Conservation (phyloP, 2,888 invertebrate genomes). For the Leucophora obtusa region DNA sequence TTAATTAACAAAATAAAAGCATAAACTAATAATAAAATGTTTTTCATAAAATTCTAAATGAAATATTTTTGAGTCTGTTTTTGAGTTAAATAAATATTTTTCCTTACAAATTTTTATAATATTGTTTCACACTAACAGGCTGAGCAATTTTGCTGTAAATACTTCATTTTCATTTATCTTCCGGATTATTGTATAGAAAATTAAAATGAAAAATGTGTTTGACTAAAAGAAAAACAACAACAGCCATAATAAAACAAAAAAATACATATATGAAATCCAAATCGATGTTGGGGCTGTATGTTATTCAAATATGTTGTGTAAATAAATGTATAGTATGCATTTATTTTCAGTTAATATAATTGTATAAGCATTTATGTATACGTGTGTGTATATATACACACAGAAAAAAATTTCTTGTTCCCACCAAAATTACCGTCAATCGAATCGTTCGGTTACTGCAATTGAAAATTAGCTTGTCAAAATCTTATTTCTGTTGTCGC, state of each 20-base stretch:
- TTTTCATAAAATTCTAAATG: too few relatives aligned
- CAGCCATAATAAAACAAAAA: not conserved
- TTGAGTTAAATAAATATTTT: too few relatives aligned
- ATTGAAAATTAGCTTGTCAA: too few relatives aligned
- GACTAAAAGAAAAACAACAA: not conserved
- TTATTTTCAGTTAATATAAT: not conserved
- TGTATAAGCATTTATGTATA: not conserved
- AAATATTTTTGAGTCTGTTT: too few relatives aligned
- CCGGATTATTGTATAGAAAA: not conserved
- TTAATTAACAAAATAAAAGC: too few relatives aligned
- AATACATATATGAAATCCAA: not conserved
- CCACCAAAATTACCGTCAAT: too few relatives aligned
- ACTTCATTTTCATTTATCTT: not conserved
- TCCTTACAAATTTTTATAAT: not conserved
- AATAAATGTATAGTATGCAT: not conserved
- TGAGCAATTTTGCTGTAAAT: slow-evolving; percentile 8
- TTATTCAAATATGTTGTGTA: not conserved
- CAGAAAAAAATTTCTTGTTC: too few relatives aligned
- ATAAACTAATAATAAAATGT: too few relatives aligned
- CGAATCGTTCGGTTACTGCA: too few relatives aligned
- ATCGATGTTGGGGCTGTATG: not conserved
- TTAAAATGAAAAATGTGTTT: slow-evolving; percentile 19
- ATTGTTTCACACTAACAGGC: slow-evolving; percentile 38
- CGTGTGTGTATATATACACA: not conserved
- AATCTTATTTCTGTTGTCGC: too few relatives aligned